These are phyloP conservation scores for Nomada fabriciana DNA, from an alignment of 2,888 invertebrate genomes.

Conservation along the genomic window DNA sequence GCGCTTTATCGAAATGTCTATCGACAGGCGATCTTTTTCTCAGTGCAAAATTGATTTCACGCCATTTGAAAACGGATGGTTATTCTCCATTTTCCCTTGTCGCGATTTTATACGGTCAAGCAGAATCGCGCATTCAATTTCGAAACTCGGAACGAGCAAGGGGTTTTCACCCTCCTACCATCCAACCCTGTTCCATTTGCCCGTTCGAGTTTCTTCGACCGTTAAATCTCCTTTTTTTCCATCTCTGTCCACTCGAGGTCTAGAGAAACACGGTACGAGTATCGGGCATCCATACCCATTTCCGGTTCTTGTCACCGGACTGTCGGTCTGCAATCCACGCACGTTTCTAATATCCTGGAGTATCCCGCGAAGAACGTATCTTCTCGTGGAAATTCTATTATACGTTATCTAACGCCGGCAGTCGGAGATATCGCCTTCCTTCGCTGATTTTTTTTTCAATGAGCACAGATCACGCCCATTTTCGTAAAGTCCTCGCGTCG, in stretches of 20 bases:
- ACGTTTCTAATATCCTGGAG: slow-evolving; percentile 80
- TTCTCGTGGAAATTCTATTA: slow-evolving; percentile 48
- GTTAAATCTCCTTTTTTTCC: slow-evolving; percentile 49
- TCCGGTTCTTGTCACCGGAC: slow-evolving; percentile 64
- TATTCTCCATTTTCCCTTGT: slow-evolving; percentile 2
- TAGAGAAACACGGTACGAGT: slow-evolving; percentile 9
- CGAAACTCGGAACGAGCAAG: slow-evolving; percentile 19
- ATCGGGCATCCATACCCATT: slow-evolving; percentile 62
- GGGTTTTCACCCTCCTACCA: slow-evolving; percentile 3
- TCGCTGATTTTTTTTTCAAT: slow-evolving; percentile 18
- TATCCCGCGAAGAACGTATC: slow-evolving; percentile 41
- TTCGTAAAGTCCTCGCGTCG: not conserved
- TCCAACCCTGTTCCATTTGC: slow-evolving; percentile 17
- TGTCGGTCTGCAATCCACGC: slow-evolving; percentile 73
- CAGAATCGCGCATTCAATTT: slow-evolving; percentile 44
- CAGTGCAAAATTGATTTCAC: slow-evolving; percentile 30
- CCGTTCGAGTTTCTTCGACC: slow-evolving; percentile 36
- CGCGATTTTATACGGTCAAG: slow-evolving; percentile 6
- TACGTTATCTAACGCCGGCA: slow-evolving; percentile 44
- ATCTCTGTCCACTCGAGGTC: slow-evolving; percentile 4
- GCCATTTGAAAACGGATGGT: slow-evolving; percentile 7
- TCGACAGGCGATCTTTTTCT: not conserved
- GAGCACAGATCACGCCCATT: slow-evolving; percentile 13
- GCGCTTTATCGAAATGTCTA: not conserved
- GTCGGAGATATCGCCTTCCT: not conserved